These are phyloP conservation scores for Stenoptilia bipunctidactyla DNA, from an alignment of 2,888 invertebrate species.

Conservation along the genomic window DNA sequence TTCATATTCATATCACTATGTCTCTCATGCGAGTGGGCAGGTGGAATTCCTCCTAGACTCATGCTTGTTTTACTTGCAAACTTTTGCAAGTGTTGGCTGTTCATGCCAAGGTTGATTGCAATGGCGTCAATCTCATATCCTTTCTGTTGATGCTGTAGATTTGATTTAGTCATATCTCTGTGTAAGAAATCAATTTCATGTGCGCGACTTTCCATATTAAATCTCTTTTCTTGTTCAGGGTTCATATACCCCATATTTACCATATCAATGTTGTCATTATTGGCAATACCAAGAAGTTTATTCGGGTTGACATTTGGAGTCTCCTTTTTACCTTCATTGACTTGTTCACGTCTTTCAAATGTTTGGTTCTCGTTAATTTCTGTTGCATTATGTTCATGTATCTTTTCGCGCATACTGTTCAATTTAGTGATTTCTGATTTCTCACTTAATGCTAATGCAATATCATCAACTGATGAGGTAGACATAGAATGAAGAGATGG, in stretches of 20 bases:
- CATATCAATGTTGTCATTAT: constrained; percentile 57
- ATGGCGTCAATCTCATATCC: constrained; percentile 52
- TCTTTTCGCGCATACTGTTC: constrained; percentile 41
- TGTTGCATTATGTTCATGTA: constrained; percentile 19
- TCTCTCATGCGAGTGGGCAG: constrained; percentile 41
- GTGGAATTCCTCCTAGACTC: constrained; percentile 32
- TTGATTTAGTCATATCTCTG: constrained; percentile 32
- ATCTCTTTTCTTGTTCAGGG: constrained; percentile 39
- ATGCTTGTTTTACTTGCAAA: constrained; percentile 27
- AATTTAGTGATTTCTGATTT: constrained; percentile 49
- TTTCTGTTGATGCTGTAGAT: constrained; percentile 34
- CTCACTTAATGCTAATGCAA: constrained; percentile 49
- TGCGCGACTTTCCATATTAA: constrained; percentile 28
- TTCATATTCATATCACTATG: constrained; percentile 32
- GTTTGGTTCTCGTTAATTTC: constrained; percentile 29
- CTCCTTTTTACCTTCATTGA: constrained; percentile 34
- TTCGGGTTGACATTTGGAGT: constrained; percentile 25
- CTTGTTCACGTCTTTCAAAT: constrained; percentile 25
- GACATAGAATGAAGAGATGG: constrained; percentile 27
- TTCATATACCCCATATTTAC: constrained; percentile 64
- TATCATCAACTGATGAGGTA: constrained; percentile 44
- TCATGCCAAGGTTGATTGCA: constrained; percentile 54
- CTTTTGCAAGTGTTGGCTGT: constrained; percentile 41
- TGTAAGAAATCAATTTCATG: constrained; percentile 29
- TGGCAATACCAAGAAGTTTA: constrained; percentile 26